Conservation (phyloP, 1,140 invertebrate genomes). For the Diprion similis region DNA sequence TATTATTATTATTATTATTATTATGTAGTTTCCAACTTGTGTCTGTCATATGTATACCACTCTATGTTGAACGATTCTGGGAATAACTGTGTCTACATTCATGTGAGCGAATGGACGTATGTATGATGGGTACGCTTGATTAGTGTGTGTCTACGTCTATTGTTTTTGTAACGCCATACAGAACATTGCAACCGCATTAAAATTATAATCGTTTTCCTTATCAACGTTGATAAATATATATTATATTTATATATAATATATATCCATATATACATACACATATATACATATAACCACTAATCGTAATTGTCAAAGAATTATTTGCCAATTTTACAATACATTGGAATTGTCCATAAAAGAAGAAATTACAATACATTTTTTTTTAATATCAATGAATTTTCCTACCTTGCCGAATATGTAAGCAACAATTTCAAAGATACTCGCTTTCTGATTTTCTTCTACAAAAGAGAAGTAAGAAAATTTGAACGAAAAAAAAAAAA, state of each 20-base stretch:
- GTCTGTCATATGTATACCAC: slow-evolving; percentile 64
- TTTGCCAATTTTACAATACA: no score
- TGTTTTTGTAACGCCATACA: slow-evolving; percentile 55
- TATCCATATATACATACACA: no score
- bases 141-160: slow-evolving; percentile 63
- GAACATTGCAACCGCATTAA: slow-evolving; percentile 6
- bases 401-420: slow-evolving; percentile 23
- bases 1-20: slow-evolving; percentile 41
- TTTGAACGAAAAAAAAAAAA: slow-evolving; percentile 8
- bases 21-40: slow-evolving; percentile 63
- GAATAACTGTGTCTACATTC: slow-evolving; percentile 50
- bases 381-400: no score
- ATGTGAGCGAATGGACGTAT: slow-evolving; percentile 57
- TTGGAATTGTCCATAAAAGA: no score
- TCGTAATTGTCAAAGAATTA: no score
- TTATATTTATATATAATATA: no score
- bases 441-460: slow-evolving; percentile 24
- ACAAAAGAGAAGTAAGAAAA: background rate
- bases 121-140: slow-evolving; percentile 60
- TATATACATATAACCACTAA: no score
- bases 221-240: background rate
- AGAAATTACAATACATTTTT: no score
- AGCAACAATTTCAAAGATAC: slow-evolving; percentile 50
- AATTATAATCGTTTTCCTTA: background rate
- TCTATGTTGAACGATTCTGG: slow-evolving; percentile 57